Base-by-base conservation (phyloP, 2,888 invertebrate genomes). In the Apocheima hispidaria region DNA sequence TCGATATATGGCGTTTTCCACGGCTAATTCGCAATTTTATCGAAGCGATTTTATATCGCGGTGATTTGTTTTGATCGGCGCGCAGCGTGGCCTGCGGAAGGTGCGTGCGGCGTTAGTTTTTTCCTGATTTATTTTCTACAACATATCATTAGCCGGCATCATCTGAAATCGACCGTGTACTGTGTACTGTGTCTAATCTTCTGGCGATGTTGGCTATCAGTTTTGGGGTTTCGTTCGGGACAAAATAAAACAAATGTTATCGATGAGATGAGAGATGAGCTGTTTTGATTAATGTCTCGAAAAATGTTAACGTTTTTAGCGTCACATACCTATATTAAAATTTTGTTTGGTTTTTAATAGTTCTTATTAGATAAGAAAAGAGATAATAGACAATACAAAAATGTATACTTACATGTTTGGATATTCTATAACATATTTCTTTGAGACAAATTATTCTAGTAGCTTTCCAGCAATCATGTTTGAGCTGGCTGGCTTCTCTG, bases 71-170 rank as follows among this genome's bases (percentile, higher is more conserved):
- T 50, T 43, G 54, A 54, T 54, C 41, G 58, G 46, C 35, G 43
- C 50, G 43, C 4, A 5, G 23, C 5, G 35, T 6, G 14, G 26
- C 40, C 14, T 5, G 4, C 30, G 3, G 43, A 18, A 30, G 30
- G 20, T 55, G 52, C 38, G 52, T 46, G 40, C 40, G 35, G 5
- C 16, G 59, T 14, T 16, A 55, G 48, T 46, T 65, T 66, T 69
- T 60, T 69, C 67, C 66, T 60, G 63, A 53, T 68, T 71, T 75
- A 73, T 75, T 74, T 73, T 77, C 68, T 63, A 62, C 56, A 73
- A 72, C 72, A 51, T 77, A 73, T 75, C 60, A 80, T 75, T 79
- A 78, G 55, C 61, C 53, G 33, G 70, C 72, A 77, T 75, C 61
- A 65, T 57, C 53, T 60, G 52, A 72, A 72, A 73, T 75, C 71